Evolutionary conservation across 2,797 vertebrate species (phyloP), one percentile per base, ranked within the genome.

Genomic region (Tinamus major): DNA sequence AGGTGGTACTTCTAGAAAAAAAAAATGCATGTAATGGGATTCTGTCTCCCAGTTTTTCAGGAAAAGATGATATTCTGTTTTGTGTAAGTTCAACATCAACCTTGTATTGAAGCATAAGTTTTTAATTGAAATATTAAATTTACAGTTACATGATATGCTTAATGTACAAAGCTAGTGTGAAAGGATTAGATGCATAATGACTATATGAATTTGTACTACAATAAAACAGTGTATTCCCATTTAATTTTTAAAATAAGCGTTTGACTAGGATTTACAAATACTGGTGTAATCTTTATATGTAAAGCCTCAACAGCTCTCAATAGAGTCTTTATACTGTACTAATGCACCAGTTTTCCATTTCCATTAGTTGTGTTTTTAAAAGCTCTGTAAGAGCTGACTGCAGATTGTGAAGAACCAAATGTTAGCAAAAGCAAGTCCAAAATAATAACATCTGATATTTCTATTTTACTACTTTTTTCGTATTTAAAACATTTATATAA

Each of bases 401-500:
- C 83, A 93, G 78, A 91, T 88, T 85, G 83, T 95, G 67, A 77
- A 92, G 69, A 93, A 96, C 88, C 95, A 96, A 95, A 94, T 94
- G 83, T 64, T 95, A 93, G 86, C 39, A 70, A 56, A 94, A 87
- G 72, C 79, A 97, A 96, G 96, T 96, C 76, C 93, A 88, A 97
- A 92, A 85, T 81, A 90, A 58, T 84, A 85, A 75, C 86, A 91
- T 87, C 90, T 93, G 88, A 96, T 88, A 92, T 92, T 96, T 96
- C 92, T 94, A 88, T 96, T 94, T 96, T 94, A 71, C 63, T 93
- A 87, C 79, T 93, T 91, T 87, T 90, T 96, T 94, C 76, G 16
- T 79, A 90, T 89, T 87, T 89, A 92, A 91, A 87, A 86, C 68
- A 89, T 94, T 96, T 93, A 44, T 92, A 90, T 92, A 94, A 94